Percentiles rank a stretch among this genome's conserved stretches.
These are phyloP conservation scores for Bemisia tabaci DNA, from an alignment of 1,140 invertebrate species.

Conservation along the genomic window DNA sequence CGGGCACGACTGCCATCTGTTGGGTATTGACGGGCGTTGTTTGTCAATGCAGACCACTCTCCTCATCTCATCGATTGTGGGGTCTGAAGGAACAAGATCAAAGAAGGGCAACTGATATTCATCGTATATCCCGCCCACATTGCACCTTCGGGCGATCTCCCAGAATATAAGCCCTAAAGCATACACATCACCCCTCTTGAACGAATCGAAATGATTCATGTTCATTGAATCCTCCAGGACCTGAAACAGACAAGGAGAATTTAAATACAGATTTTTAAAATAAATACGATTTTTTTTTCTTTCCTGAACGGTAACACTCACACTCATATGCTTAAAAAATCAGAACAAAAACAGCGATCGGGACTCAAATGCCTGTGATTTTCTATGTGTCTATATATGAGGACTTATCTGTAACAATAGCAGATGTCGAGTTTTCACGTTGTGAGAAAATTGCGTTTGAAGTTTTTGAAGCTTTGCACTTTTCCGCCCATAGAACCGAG, in stretches of 20 bases:
- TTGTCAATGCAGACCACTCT: conserved; percentile 82
- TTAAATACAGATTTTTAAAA: conserved; percentile 8
- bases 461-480: too few relatives aligned
- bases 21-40: conserved; percentile 62
- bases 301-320: too few relatives aligned
- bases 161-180: conserved; percentile 83
- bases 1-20: conserved; percentile 44
- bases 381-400: too few relatives aligned
- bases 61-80: conserved; percentile 86
- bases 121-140: conserved; percentile 57
- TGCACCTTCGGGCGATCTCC: conserved; percentile 68
- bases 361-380: too few relatives aligned
- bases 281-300: background rate
- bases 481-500: too few relatives aligned
- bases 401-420: too few relatives aligned
- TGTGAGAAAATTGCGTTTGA: too few relatives aligned
- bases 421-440: too few relatives aligned
- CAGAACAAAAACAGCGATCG: background rate
- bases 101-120: conserved; percentile 80
- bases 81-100: conserved; percentile 75
- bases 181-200: conserved; percentile 81
- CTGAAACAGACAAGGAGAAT: conserved; percentile 34
- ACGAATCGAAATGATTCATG: conserved; percentile 72
- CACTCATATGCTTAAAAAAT: too few relatives aligned
- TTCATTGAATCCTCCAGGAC: conserved; percentile 44